Conservation (phyloP, 2,888 invertebrate genomes). For the Netelia melanura region DNA sequence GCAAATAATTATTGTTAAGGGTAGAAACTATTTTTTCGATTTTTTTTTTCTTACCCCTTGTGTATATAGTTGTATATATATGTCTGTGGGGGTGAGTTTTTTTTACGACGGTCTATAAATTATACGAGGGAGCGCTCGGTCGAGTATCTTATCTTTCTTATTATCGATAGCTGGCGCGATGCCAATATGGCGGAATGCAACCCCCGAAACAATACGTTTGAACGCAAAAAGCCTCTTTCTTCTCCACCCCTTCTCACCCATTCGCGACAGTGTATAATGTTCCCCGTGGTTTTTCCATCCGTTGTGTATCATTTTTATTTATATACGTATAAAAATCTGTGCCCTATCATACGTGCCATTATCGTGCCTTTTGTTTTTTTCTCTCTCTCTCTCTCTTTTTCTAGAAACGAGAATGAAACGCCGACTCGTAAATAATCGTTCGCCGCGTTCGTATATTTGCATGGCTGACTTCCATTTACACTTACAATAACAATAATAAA, state of each 20-base stretch:
- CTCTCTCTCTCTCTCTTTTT: slow-evolving; percentile 34
- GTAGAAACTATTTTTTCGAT: neutral
- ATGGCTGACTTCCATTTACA: neutral
- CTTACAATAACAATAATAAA: no score
- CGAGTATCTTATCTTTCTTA: slow-evolving; percentile 82
- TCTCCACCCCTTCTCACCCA: neutral
- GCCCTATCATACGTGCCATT: slow-evolving; percentile 83
- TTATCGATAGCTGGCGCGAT: slow-evolving; percentile 84
- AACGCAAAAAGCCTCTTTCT: neutral
- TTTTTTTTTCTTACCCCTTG: neutral
- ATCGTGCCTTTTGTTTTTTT: slow-evolving; percentile 75
- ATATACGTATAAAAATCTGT: slow-evolving; percentile 32
- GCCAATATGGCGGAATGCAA: slow-evolving; percentile 79
- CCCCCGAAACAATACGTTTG: slow-evolving; percentile 15
- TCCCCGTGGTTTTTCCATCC: slow-evolving; percentile 17
- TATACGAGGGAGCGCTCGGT: slow-evolving; percentile 39
- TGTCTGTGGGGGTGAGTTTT: neutral
- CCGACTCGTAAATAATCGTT: slow-evolving; percentile 9
- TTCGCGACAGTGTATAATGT: slow-evolving; percentile 38
- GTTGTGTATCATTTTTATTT: slow-evolving; percentile 10
- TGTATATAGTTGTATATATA: neutral
- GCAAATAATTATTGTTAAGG: neutral
- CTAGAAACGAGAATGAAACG: slow-evolving; percentile 79
- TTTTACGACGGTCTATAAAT: slow-evolving; percentile 47
- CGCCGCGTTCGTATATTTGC: neutral